Evolutionary conservation across 2,888 invertebrate species (phyloP).

Genomic region (Anthrax anthrax): DNA sequence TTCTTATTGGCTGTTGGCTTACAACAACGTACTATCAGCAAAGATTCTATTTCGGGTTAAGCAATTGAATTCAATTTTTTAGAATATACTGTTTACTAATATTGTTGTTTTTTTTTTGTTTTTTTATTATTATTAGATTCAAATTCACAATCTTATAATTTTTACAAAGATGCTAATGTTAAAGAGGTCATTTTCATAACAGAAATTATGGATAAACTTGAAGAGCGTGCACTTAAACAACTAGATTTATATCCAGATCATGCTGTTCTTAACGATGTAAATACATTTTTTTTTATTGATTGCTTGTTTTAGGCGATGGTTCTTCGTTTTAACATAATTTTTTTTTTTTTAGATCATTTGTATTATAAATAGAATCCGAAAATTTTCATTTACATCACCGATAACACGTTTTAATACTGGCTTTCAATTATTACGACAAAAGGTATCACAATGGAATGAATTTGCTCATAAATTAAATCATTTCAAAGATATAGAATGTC

Average conservation of each 20-base stretch:
- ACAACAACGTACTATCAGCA: constrained; percentile 24
- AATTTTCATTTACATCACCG: constrained; percentile 66
- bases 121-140: constrained; percentile 2
- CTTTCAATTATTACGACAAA: constrained; percentile 72
- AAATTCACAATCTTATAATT: constrained; percentile 39
- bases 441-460: constrained; percentile 82
- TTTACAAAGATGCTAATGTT: constrained; percentile 74
- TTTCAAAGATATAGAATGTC: constrained; percentile 54
- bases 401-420: constrained; percentile 81
- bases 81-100: no score
- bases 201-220: constrained; percentile 52
- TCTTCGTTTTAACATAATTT: no score
- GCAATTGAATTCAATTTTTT: no score
- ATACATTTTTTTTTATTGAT: constrained; percentile 9
- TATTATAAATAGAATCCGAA: constrained; percentile 43
- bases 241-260: constrained; percentile 79
- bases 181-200: constrained; percentile 59
- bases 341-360: constrained; percentile 39
- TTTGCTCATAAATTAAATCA: constrained; percentile 79
- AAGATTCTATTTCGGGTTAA: constrained; percentile 15
- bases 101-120: neutral
- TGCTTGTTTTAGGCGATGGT: no score
- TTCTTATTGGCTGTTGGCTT: constrained; percentile 24
- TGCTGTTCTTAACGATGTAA: constrained; percentile 67
- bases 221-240: constrained; percentile 44